A percentile compares a stretch with the other conserved stretches of the same genome.
Conservation (phyloP, 2,888 invertebrate genomes). For the Syritta pipiens region DNA sequence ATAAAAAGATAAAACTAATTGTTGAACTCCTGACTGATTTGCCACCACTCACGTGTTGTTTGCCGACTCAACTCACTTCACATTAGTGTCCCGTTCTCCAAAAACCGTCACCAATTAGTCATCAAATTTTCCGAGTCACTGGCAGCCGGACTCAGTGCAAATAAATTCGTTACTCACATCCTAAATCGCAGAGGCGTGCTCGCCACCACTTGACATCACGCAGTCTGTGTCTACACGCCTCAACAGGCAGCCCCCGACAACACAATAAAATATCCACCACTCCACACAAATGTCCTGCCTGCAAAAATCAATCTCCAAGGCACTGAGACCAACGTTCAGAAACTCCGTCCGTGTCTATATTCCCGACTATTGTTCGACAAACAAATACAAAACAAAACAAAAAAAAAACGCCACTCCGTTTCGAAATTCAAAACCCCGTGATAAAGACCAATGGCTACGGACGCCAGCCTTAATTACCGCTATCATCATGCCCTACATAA, state of each 20-base stretch:
- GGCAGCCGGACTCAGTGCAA: too few species aligned
- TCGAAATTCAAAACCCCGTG: constrained; percentile 3
- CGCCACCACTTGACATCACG: constrained; percentile 9
- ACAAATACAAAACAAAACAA: too few species aligned
- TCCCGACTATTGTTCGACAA: constrained; percentile 6
- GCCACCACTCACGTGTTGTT: too few species aligned
- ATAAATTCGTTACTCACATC: too few species aligned
- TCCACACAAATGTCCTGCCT: neutral
- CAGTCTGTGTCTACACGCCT: neutral
- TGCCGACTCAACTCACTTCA: too few species aligned
- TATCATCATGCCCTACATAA: neutral
- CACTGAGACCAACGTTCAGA: neutral
- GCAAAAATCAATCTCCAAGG: constrained; percentile 27
- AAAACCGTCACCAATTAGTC: too few species aligned
- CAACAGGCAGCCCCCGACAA: constrained; percentile 14
- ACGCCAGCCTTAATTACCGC: constrained; percentile 24
- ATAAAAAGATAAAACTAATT: too few species aligned
- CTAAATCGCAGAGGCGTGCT: neutral
- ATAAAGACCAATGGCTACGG: constrained; percentile 13
- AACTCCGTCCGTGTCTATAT: constrained; percentile 12
- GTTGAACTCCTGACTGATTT: too few species aligned
- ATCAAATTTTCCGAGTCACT: too few species aligned
- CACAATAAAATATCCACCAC: constrained; percentile 10
- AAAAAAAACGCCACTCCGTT: neutral
- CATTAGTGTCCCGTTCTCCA: too few species aligned